Conservation (phyloP, 1,140 invertebrate genomes). For the Drosophila aff. region DNA sequence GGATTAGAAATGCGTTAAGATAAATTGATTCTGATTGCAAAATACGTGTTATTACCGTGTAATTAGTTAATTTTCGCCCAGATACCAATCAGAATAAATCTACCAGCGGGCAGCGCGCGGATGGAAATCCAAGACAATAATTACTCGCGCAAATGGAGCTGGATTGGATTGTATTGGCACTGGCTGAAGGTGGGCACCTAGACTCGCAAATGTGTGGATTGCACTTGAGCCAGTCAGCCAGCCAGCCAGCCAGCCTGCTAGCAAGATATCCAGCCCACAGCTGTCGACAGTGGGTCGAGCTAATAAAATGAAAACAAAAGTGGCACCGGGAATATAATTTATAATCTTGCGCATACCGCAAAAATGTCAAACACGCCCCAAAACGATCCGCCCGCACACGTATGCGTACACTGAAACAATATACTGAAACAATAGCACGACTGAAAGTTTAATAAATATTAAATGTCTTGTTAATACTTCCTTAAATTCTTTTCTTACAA, state of each 20-base stretch:
- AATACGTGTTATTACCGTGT: constrained; percentile 49
- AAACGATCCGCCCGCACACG: constrained; percentile 30
- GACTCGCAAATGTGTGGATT: constrained; percentile 63
- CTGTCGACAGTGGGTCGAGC: constrained; percentile 59
- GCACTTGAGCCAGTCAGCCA: constrained; percentile 63
- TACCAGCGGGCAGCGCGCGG: constrained; percentile 8
- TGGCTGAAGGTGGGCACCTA: constrained; percentile 35
- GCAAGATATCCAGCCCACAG: constrained; percentile 54
- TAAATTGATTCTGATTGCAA: constrained; percentile 52
- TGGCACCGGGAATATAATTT: constrained; percentile 80
- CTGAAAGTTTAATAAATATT: no score
- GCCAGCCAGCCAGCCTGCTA: constrained; percentile 23
- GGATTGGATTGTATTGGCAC: constrained; percentile 41
- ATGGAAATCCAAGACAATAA: constrained; percentile 43
- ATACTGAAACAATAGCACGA: not conserved
- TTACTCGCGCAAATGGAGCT: constrained; percentile 69
- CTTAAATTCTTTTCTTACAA: no score
- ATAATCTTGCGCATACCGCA: constrained; percentile 73
- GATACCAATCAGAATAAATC: constrained; percentile 31
- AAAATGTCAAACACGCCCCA: constrained; percentile 78
- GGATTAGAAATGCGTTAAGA: constrained; percentile 41
- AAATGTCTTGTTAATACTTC: no score
- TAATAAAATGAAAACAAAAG: constrained; percentile 62
- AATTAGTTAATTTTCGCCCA: constrained; percentile 51
- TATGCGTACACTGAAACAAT: not conserved